Base-by-base conservation (phyloP, 2,888 invertebrate genomes). In the Melipona bicolor region DNA sequence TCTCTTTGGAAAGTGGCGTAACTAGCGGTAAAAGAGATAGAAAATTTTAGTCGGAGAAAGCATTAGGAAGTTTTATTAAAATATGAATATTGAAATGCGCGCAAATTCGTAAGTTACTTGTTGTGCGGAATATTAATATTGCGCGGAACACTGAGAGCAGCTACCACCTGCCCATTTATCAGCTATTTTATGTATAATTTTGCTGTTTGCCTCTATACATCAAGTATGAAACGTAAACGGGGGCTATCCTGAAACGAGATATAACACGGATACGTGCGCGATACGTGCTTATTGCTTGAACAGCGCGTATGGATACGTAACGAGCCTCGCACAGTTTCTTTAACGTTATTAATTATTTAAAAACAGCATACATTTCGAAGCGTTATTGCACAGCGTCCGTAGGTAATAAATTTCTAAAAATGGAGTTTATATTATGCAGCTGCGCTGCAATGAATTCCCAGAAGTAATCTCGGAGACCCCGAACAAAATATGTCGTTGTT, bases 101-200 rank as follows among this genome's bases (percentile, higher is more conserved):
- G 24, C 24, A 59, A 52, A 54, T 67, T 54, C 43, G 9, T 19
- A n/a, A 17, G 17, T 13, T 43, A 32, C 52, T 74, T 43, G 21
- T 52, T 59, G 62, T 27, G 72, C n/a, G 9, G 73, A 83, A 84
- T 65, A 69, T 79, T 83, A 68, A 79, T 62, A 21, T 43, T 11
- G 43, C 2, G 43, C 6, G 64, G 49, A 71, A 62, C 52, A 36
- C 75, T 2, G 32, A 9, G 32, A 9, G 19, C 21, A 36, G 56
- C 56, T 59, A 49, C 56, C 56, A 17, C 50, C 64, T 61, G 75
- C 15, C 59, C 75, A 75, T 83, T 79, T 77, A 73, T 83, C 83
- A 84, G 68, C 79, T 77, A 62, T 79, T 83, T 84, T 84, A 79
- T 76, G 71, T 73, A 79, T 72, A 69, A 72, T 79, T 75, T 54